Base-by-base conservation (phyloP, 1,140 invertebrate species). In the Trichogramma pretiosum region DNA sequence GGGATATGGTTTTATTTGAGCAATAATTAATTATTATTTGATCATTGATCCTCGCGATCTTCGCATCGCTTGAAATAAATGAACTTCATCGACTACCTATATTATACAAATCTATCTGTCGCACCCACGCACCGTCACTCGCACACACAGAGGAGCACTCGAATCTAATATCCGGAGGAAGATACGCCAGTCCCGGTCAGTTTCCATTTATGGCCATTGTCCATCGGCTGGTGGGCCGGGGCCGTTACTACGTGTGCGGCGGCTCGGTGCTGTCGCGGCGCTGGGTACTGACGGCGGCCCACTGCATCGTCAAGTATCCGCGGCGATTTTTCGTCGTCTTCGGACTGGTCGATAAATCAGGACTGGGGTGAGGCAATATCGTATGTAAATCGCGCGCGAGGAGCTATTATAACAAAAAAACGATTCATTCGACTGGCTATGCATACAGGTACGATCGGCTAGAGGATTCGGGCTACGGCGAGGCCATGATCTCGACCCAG, bases 121-220 rank as follows among this genome's bases (percentile, higher is more conserved):
- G n/a, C n/a, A n/a, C n/a, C n/a, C n/a, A n/a, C n/a, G n/a, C n/a
- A n/a, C n/a, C n/a, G n/a, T n/a, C n/a, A n/a, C n/a, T n/a, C n/a
- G n/a, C n/a, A n/a, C n/a, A n/a, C 21, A n/a, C 37, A 40, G 38
- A 40, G 11, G 13, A 30, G 10, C n/a, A 51, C 0, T 4, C 18
- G 17, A 3, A 30, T 0, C 55, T 46, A 33, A 52, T 57, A 18
- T 18, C 18, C 14, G 56, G 50, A 10, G 56, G 56, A 9, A 16
- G 2, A 4, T 46, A 30, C 17, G 55, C 53, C 0, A 4, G 2
- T 1, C 13, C 11, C 1, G 45, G 46, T 5, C 53, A 59, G 18
- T 59, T 59, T 37, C 55, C 55, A 2, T 59, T 56, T 19, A 55
- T 57, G 50, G 55, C 36, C 1, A 42, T 48, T 7, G 46, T 59